Base-by-base conservation (phyloP, 1,140 invertebrate genomes). In the Lepidostoma basale region DNA sequence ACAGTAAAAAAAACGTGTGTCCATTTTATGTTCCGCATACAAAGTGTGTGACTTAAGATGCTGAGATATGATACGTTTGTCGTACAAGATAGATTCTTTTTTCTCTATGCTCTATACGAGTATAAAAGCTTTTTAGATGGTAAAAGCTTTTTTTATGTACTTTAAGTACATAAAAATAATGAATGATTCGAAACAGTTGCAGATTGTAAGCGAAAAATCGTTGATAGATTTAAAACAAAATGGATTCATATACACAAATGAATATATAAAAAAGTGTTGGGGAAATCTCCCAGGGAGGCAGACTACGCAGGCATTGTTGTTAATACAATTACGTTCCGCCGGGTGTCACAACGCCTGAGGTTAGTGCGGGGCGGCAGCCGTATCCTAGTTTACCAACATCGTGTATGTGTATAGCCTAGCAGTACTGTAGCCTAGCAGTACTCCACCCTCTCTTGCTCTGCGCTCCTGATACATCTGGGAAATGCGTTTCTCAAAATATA, bases 311-410 rank as follows among this genome's bases (percentile, higher is more conserved):
- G 4, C n/a, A n/a, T n/a, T 8, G 6, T 47, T 9, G 62, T 30
- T 64, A 64, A 64, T 52, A 64, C 45, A 54, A 52, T 64, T 64
- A 64, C 62, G 33, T 64, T 49, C 40, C 60, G 28, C 20, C 25
- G 62, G 33, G 62, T 64, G 62, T 52, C 62, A 40, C 44, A 64
- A 54, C 28, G 45, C 62, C 59, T 25, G 59, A 62, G 59, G 59
- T 45, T 44, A 30, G 45, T 30, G 14, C n/a, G 26, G 58, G 25
- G 40, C 36, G 8, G 10, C 20, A 9, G 23, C 33, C 26, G 33
- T 26, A 28, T 25, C 6, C 54, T 3, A 23, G 20, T 6, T 49
- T 22, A 22, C 30, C 30, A 20, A 56, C 52, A n/a, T n/a, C 18
- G 44, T 47, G 23, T 22, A 16, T 56, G 36, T 9, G 22, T 14